Evolutionary conservation across 2,113 vertebrate genomes (phyloP), one percentile per base, ranked within the genome.

Genomic region (Centropus bengalensis): DNA sequence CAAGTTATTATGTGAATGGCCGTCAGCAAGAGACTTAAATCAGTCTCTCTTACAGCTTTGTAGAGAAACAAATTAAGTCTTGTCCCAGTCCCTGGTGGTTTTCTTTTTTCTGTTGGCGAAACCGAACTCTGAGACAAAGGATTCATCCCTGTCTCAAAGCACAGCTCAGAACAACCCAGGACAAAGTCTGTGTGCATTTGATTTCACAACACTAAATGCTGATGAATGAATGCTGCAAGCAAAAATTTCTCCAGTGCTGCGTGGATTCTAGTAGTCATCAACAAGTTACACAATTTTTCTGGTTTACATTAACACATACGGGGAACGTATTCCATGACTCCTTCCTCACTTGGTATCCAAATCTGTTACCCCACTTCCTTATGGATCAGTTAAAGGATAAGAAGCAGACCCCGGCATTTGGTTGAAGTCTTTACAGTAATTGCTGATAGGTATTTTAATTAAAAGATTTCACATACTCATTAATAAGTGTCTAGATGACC

Each of bases 231-330:
- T 89, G 71, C 95, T 38, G 89, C 88, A 97, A 97, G 69, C 36
- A 58, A 75, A 94, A 95, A 91, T 93, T 96, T 84, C 74, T 89
- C 30, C 81, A 91, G 77, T 22, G 62, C 94, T 80, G 77, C 3
- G 33, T 83, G 82, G 97, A 89, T 88, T 86, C 88, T 67, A 30
- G 69, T 38, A 89, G 87, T 93, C 91, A 58, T 86, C 74, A 69
- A 93, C 91, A 91, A 40, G 70, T 95, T 66, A 62, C 84, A 38
- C 68, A 84, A 80, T 81, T 90, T 88, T 95, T 94, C 93, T 95
- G 89, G 77, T 93, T 97, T 92, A 52, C 91, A 85, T 96, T 94
- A 97, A 74, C 86, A 78, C 73, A 51, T 22, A 75, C 20, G 58
- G 82, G 91, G 96, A 97, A 82, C 38, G 45, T 14, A 36, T 92